Evolutionary conservation across 2,888 invertebrate genomes (phyloP).

Genomic region (Lasioglossum leucozonium): DNA sequence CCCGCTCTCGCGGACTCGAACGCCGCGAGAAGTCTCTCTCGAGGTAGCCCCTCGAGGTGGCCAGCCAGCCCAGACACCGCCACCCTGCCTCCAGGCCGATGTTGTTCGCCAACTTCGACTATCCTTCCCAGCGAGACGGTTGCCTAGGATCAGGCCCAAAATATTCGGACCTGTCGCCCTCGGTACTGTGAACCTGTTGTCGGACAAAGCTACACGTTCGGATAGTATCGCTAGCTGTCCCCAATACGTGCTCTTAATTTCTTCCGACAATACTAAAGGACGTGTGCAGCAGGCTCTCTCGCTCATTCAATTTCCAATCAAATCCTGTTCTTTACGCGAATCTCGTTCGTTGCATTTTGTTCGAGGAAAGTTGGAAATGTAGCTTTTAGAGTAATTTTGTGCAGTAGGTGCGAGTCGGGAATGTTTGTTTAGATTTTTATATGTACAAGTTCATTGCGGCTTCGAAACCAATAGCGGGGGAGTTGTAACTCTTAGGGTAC

Average conservation of each 20-base stretch:
- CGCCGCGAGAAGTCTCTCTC: constrained; percentile 1
- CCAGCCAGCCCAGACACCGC: constrained; percentile 14
- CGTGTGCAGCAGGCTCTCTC: too few relatives aligned
- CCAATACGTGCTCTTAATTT: neutral
- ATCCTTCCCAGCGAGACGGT: neutral
- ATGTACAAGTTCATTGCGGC: too few relatives aligned
- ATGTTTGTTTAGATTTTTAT: too few relatives aligned
- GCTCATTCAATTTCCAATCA: too few relatives aligned
- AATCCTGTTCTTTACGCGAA: too few relatives aligned
- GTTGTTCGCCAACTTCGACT: constrained; percentile 50
- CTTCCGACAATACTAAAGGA: too few relatives aligned
- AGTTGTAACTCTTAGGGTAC: too few relatives aligned
- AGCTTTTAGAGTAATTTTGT: too few relatives aligned
- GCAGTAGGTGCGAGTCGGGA: too few relatives aligned
- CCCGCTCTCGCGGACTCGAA: constrained; percentile 31
- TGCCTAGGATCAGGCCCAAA: neutral
- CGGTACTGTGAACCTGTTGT: neutral
- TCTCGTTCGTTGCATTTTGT: too few relatives aligned
- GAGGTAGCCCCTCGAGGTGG: constrained; percentile 4
- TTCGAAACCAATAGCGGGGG: too few relatives aligned
- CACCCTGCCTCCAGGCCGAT: constrained; percentile 35
- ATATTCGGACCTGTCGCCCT: neutral
- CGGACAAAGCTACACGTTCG: neutral
- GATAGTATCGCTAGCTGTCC: neutral
- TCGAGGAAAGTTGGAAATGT: too few relatives aligned